A percentile compares a stretch with the other conserved stretches of the same genome.
phyloP scores from a whole-genome alignment of 2,888 invertebrate genomes.

The Caenorhabditis becei region DNA sequence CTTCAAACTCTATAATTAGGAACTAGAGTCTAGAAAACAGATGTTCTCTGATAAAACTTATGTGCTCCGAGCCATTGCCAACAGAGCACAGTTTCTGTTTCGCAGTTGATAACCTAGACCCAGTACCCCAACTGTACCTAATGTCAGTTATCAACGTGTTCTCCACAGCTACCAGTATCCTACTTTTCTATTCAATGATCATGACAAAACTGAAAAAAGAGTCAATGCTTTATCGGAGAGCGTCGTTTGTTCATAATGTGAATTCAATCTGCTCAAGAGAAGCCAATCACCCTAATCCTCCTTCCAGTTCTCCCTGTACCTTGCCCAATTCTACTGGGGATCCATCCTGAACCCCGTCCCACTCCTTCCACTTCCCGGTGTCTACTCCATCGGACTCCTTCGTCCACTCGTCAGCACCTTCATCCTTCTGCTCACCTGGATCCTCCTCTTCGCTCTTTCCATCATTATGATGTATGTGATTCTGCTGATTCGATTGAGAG shows the following conservation, averaged over 20 bases:
- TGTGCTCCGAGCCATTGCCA: not conserved
- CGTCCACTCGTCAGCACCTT: slow-evolving; percentile 15
- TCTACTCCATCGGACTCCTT: slow-evolving; percentile 22
- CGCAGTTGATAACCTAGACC: not conserved
- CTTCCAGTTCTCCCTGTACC: slow-evolving; percentile 33
- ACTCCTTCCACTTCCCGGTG: slow-evolving; percentile 31
- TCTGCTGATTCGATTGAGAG: slow-evolving; percentile 31
- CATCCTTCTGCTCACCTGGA: slow-evolving; percentile 23
- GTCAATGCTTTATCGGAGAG: not conserved
- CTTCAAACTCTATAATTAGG: too few relatives aligned
- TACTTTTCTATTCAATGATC: not conserved
- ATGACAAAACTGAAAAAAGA: not conserved
- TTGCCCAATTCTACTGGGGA: slow-evolving; percentile 48
- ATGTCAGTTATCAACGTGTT: not conserved
- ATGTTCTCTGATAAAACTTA: too few relatives aligned
- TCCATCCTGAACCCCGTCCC: slow-evolving; percentile 34
- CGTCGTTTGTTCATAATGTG: slow-evolving; percentile 23
- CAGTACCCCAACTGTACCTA: not conserved
- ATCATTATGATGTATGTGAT: slow-evolving; percentile 48
- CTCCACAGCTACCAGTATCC: not conserved
- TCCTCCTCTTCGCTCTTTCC: slow-evolving; percentile 28
- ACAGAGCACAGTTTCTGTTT: not conserved
- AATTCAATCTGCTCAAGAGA: not conserved
- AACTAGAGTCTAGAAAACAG: too few relatives aligned
- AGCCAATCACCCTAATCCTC: not conserved